These are phyloP conservation scores for Gymnarchus niloticus DNA, from an alignment of 2,113 vertebrate species.

Conservation along the genomic window DNA sequence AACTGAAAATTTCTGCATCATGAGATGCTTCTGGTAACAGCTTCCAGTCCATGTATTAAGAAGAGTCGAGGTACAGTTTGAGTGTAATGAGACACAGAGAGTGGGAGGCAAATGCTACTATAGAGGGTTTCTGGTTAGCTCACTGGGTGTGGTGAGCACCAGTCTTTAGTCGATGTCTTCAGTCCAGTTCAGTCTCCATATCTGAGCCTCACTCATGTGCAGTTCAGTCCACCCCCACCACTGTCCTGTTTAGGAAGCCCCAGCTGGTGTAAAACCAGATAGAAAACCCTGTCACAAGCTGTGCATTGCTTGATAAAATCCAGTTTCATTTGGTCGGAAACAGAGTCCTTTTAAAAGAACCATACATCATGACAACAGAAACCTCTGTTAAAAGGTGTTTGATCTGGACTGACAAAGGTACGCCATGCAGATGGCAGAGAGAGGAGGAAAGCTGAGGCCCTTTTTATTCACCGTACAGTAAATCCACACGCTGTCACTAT, in stretches of 20 bases:
- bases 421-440: not conserved
- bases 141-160: not conserved
- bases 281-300: not conserved
- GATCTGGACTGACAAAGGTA: not conserved
- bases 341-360: not conserved
- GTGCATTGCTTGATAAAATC: not conserved
- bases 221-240: not conserved
- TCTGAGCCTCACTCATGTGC: not conserved
- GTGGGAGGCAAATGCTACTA: not conserved
- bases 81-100: too few species aligned
- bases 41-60: not conserved
- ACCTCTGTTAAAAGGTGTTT: not conserved
- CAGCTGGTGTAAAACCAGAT: not conserved
- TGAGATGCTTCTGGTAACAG: not conserved
- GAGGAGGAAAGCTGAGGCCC: not conserved
- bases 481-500: not conserved
- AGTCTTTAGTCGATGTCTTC: not conserved
- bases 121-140: not conserved
- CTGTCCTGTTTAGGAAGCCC: not conserved
- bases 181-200: not conserved
- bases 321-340: not conserved
- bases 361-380: not conserved
- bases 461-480: not conserved
- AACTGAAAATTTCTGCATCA: too few species aligned
- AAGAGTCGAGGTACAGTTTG: not conserved